phyloP scores from a whole-genome alignment of 2,113 vertebrate species.

The Donacobius atricapilla region DNA sequence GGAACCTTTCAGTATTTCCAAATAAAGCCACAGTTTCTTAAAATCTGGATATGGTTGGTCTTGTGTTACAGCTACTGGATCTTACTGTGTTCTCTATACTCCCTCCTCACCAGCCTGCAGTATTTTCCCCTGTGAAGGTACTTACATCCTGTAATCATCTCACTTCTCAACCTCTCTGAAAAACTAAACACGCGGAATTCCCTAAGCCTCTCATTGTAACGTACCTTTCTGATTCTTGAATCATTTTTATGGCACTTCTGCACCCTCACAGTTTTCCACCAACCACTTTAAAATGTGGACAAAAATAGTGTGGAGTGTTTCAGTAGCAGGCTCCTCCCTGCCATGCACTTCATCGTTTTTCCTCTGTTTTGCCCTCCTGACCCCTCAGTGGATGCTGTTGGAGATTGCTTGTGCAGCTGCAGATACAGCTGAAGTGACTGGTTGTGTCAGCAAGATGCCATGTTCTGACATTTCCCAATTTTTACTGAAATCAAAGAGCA shows the following conservation, averaged over 20 bases:
- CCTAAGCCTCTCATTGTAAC: background rate
- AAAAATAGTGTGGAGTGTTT: background rate
- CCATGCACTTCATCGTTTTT: background rate
- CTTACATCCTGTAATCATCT: background rate
- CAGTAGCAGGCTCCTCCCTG: background rate
- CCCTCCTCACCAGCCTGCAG: background rate
- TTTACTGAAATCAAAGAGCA: background rate
- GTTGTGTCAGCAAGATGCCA: background rate
- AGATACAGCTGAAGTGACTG: background rate
- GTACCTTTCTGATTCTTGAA: background rate
- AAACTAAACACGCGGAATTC: background rate
- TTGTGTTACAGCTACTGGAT: accelerated
- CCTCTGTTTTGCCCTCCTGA: background rate
- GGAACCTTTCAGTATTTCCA: background rate
- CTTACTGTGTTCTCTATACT: background rate
- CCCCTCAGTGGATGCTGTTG: background rate
- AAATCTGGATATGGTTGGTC: background rate
- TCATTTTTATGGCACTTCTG: constrained; percentile 12
- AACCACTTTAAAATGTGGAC: background rate
- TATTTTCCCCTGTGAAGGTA: background rate
- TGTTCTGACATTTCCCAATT: background rate
- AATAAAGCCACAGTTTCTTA: background rate
- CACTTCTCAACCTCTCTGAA: background rate
- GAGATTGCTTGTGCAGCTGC: background rate
- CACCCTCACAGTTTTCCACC: background rate